A percentile compares a stretch with the other conserved stretches of the same genome.
phyloP scores from a whole-genome alignment of 2,113 vertebrate genomes.

The Piprites chloris region DNA sequence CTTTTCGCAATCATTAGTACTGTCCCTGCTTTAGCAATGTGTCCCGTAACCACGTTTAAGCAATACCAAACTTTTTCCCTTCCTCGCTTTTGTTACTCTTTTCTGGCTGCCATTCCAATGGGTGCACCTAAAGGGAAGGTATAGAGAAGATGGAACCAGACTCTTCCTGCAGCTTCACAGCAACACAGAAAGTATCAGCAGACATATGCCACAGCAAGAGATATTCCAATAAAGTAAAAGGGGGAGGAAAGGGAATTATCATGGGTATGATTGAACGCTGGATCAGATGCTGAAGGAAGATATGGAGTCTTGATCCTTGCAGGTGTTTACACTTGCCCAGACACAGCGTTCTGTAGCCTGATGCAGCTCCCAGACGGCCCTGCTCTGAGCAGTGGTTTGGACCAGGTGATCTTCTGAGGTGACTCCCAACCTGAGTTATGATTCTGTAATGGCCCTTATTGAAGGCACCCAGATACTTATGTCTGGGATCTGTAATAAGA shows the following conservation, averaged over 20 bases:
- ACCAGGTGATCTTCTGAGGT: background rate
- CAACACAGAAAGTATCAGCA: background rate
- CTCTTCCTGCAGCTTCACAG: background rate
- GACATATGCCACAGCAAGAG: background rate
- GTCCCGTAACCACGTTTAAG: background rate
- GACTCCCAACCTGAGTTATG: background rate
- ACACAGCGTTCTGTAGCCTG: background rate
- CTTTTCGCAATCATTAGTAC: background rate
- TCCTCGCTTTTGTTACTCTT: background rate
- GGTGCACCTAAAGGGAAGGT: background rate
- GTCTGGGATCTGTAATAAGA: background rate
- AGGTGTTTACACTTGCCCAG: background rate
- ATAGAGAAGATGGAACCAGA: background rate
- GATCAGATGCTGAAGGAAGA: background rate
- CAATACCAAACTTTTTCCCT: background rate
- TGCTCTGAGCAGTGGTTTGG: background rate
- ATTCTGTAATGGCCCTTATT: background rate
- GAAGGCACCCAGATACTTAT: background rate
- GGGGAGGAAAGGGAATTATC: accelerated
- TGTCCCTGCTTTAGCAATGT: background rate
- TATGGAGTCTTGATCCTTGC: background rate
- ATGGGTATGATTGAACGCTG: background rate
- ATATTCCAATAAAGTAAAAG: background rate
- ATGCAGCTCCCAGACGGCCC: background rate
- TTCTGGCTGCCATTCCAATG: background rate